Percentiles rank a stretch among this genome's conserved stretches.
Conservation (phyloP, 2,113 vertebrate genomes). For the Ibidorhyncha struthersii region DNA sequence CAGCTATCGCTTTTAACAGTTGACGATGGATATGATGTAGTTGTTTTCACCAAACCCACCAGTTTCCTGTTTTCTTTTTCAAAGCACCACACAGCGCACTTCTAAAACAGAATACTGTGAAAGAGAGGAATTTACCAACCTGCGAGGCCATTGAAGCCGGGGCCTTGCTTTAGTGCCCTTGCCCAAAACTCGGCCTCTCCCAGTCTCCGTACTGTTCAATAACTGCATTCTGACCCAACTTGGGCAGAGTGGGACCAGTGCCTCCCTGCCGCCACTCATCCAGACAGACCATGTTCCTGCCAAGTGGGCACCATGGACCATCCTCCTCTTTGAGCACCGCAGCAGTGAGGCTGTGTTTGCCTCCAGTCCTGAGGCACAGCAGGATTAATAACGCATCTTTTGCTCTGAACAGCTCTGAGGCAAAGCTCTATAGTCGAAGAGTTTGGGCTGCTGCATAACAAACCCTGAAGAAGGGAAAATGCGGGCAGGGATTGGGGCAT, state of each 20-base stretch:
- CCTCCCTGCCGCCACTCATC: neutral
- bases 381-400: neutral
- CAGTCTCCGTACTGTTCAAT: accelerated
- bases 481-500: neutral
- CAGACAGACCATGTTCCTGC: accelerated
- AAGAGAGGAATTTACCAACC: accelerated
- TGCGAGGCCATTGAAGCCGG: accelerated
- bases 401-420: neutral
- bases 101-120: accelerated
- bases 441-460: neutral
- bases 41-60: neutral
- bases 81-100: accelerated
- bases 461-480: neutral
- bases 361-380: neutral
- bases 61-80: neutral
- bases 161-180: neutral
- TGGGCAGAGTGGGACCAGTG: accelerated
- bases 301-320: accelerated
- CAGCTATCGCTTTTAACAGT: accelerated
- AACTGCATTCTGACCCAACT: neutral
- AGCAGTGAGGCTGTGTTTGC: neutral
- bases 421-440: neutral
- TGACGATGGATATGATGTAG: accelerated
- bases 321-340: neutral
- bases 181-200: neutral